Evolutionary conservation across 2,113 vertebrate genomes (phyloP).

Genomic region (Trematocara variabile): DNA sequence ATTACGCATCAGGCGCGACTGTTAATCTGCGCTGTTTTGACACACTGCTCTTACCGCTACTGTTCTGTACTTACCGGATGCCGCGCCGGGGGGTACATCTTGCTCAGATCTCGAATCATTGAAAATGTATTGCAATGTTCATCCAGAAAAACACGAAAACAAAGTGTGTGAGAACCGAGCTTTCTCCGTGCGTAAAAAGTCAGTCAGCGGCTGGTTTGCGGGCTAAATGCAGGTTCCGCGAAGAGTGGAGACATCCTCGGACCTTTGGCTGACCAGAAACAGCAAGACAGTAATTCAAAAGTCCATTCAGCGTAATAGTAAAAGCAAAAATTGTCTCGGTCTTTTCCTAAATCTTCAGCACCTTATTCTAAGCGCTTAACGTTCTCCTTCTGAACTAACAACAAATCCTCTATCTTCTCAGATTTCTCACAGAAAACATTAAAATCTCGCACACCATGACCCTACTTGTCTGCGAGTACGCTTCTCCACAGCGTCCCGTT

Average conservation of each 20-base stretch:
- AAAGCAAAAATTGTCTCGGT: constrained; percentile 5
- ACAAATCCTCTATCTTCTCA: not conserved
- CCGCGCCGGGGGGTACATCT: constrained; percentile 71
- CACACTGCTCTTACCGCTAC: not conserved
- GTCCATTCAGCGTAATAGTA: not conserved
- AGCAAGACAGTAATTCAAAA: constrained; percentile 9
- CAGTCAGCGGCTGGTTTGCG: constrained; percentile 5
- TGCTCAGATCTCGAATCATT: constrained; percentile 75
- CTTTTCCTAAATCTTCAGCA: constrained; percentile 7
- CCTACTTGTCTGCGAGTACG: not conserved
- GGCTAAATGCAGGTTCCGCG: not conserved
- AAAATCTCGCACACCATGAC: constrained; percentile 28
- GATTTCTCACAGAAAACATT: not conserved
- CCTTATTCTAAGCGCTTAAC: not conserved
- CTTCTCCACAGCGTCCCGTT: constrained; percentile 20
- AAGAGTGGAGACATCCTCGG: constrained; percentile 25
- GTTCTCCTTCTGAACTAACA: not conserved
- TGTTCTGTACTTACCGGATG: constrained; percentile 64
- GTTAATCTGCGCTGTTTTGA: constrained; percentile 42
- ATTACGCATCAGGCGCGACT: constrained; percentile 54
- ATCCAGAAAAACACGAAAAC: constrained; percentile 36
- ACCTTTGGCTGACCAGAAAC: not conserved
- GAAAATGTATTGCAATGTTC: constrained; percentile 51
- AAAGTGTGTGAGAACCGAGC: not conserved
- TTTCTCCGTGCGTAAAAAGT: constrained; percentile 40